Evolutionary conservation across 2,888 invertebrate species (phyloP).

Genomic region (Drepana falcataria): DNA sequence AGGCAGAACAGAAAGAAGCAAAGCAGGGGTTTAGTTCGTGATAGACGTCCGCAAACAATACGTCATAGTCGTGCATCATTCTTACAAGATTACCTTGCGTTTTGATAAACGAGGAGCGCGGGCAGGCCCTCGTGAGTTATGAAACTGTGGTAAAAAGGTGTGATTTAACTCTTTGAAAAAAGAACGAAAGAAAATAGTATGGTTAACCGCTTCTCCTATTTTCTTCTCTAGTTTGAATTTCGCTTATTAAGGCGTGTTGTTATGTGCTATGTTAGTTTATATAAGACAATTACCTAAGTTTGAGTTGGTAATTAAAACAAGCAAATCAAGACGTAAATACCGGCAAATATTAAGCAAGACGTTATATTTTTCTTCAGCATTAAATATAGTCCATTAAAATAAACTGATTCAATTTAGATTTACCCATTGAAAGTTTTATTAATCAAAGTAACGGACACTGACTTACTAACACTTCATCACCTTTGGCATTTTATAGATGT

Average conservation of each 20-base stretch:
- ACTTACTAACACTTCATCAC: slow-evolving; percentile 18
- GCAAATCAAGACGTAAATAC: too few relatives aligned
- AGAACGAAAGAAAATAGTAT: not conserved
- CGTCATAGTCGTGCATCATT: slow-evolving; percentile 49
- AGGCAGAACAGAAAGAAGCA: slow-evolving; percentile 57
- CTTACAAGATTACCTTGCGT: slow-evolving; percentile 25
- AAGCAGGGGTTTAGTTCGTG: slow-evolving; percentile 39
- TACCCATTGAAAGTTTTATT: slow-evolving; percentile 7
- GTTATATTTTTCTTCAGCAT: too few relatives aligned
- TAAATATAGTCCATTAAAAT: not conserved
- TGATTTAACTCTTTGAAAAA: too few relatives aligned
- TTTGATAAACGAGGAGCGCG: slow-evolving; percentile 28
- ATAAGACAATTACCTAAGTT: too few relatives aligned
- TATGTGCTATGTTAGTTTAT: too few relatives aligned
- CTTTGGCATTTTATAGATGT: slow-evolving; percentile 22
- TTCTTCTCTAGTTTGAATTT: too few relatives aligned
- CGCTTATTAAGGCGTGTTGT: too few relatives aligned
- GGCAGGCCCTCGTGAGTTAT: slow-evolving; percentile 24
- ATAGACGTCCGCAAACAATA: slow-evolving; percentile 43
- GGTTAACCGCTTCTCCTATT: not conserved
- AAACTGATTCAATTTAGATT: not conserved
- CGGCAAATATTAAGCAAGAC: not conserved
- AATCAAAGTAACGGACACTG: slow-evolving; percentile 34
- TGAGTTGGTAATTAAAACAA: too few relatives aligned
- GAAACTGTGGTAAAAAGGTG: slow-evolving; percentile 14